phyloP scores from a whole-genome alignment of 2,113 vertebrate genomes.

The Urocynchramus pylzowi region DNA sequence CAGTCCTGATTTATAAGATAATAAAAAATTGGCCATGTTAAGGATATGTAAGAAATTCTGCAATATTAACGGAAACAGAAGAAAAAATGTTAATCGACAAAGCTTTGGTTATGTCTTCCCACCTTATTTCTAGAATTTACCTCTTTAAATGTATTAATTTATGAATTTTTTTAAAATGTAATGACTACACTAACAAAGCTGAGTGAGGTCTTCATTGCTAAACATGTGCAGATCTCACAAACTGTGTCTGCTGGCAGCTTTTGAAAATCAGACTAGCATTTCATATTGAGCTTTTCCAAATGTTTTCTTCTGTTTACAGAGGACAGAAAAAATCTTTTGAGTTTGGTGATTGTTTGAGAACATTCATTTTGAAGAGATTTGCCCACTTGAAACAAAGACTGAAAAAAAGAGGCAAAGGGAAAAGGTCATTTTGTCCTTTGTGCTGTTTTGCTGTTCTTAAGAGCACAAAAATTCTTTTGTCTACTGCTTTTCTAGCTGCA shows the following conservation, averaged over 20 bases:
- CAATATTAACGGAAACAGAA: background rate
- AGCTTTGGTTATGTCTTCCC: background rate
- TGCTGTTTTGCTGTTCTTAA: background rate
- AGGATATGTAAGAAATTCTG: background rate
- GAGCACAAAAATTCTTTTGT: background rate
- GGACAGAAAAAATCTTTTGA: background rate
- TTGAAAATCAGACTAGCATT: background rate
- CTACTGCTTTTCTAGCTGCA: background rate
- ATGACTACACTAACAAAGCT: background rate
- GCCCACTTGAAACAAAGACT: conserved; percentile 32
- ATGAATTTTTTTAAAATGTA: background rate
- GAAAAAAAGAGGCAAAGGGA: background rate
- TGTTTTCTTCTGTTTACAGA: background rate
- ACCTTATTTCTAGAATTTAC: background rate
- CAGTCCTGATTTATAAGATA: background rate
- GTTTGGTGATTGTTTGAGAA: background rate
- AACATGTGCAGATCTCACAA: background rate
- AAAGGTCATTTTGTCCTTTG: conserved; percentile 20
- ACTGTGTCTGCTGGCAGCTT: background rate
- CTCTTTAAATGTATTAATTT: background rate
- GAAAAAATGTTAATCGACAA: background rate
- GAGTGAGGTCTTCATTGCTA: background rate
- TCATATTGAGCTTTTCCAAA: background rate
- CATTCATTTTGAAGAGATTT: conserved; percentile 18
- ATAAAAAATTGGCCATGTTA: background rate